Evolutionary conservation across 2,888 invertebrate genomes (phyloP), one percentile per base, ranked within the genome.

Genomic region (Drosophila meridionalis): DNA sequence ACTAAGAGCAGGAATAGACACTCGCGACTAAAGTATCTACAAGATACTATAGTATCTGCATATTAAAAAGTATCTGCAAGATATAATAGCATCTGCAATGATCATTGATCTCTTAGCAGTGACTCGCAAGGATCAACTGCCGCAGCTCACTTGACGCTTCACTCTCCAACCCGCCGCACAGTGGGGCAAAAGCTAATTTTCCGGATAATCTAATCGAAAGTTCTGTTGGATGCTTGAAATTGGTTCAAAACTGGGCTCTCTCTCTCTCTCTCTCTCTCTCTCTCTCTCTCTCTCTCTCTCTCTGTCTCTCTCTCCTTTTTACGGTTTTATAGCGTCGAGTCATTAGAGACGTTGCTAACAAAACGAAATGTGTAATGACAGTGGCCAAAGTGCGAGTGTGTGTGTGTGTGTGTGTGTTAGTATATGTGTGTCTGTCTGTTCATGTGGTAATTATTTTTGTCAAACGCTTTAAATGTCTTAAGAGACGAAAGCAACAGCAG

Each of bases 361-460:
- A 74, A 80, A 83, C 64, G 69, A 72, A 78, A 50, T 70, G 56
- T 64, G 61, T 59, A 66, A 78, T 70, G 81, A 42, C 62, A 50
- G 50, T 34, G 42, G n/a, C 42, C 42, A 20, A 12, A 38, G 28
- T 12, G 28, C 2, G n/a, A 3, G 45, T 45, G 5, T 11, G 26
- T 1, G 11, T 26, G 45, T 45, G 45, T 26, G 11, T 45, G 43
- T 26, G 43, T 26, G 20, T 11, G 30, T 8, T 14, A 9, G 48
- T 30, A 30, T 30, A 20, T 34, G 32, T 11, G 32, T 7, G 12
- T 11, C 34, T 52, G 45, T 66, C 62, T 73, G 76, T 78, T 73
- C 64, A 60, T 71, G 61, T 61, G 73, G 78, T 86, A 86, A 83
- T 83, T 86, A 83, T 83, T 86, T 83, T 83, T 83, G 86, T 83